Evolutionary conservation across 2,113 vertebrate species (phyloP).

Genomic region (Hippocampus guttulatus): DNA sequence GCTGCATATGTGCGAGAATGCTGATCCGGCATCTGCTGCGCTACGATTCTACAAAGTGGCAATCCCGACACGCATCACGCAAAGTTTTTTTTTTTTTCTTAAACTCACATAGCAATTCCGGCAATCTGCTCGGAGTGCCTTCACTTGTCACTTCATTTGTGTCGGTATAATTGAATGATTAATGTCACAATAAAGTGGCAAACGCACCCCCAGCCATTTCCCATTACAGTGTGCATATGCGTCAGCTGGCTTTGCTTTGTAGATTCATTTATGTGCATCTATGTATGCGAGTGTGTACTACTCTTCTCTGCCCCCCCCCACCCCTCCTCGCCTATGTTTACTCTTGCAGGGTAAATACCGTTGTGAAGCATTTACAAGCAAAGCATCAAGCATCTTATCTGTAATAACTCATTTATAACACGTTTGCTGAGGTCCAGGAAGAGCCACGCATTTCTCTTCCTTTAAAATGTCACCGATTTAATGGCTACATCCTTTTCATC

Average conservation of each 20-base stretch:
- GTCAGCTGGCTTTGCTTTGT: conserved; percentile 11
- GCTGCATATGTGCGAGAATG: conserved; percentile 3
- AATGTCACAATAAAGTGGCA: conserved; percentile 32
- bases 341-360: conserved; percentile 55
- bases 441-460: conserved; percentile 49
- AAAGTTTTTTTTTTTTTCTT: background rate
- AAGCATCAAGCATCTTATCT: conserved; percentile 56
- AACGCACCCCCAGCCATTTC: conserved; percentile 38
- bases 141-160: conserved; percentile 30
- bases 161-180: conserved; percentile 38
- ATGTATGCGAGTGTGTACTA: conserved; percentile 12
- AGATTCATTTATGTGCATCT: conserved; percentile 19
- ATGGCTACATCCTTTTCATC: conserved; percentile 56
- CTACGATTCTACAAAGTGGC: conserved; percentile 12
- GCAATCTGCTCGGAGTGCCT: conserved; percentile 12
- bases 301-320: background rate
- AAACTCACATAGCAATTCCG: conserved; percentile 37
- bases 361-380: conserved; percentile 53
- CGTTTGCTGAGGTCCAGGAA: conserved; percentile 49
- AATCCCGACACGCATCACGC: conserved; percentile 24
- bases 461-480: conserved; percentile 66
- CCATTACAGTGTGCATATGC: conserved; percentile 21
- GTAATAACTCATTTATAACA: conserved; percentile 69
- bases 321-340: conserved; percentile 39
- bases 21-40: conserved; percentile 20